A percentile compares a stretch with the other conserved stretches of the same genome.
Evolutionary conservation across 2,888 invertebrate genomes (phyloP).

Genomic region (Cephus sareptanus): DNA sequence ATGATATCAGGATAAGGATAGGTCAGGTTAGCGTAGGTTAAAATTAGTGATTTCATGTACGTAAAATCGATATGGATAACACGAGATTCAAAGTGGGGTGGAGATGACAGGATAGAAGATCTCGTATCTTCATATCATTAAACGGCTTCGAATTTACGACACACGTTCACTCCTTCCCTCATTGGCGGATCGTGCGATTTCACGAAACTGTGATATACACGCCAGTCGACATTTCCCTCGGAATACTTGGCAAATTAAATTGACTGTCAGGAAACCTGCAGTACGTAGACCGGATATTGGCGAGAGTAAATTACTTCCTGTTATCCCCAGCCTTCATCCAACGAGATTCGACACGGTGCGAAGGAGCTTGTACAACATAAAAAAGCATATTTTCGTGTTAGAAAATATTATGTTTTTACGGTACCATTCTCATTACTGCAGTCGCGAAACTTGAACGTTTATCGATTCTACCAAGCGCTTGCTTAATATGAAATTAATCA

Average conservation of each 20-base stretch:
- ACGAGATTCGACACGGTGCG: neutral
- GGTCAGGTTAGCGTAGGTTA: neutral
- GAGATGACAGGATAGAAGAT: too few relatives aligned
- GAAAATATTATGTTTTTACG: neutral
- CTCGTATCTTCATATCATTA: neutral
- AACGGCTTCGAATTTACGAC: neutral
- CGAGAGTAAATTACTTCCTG: constrained; percentile 37
- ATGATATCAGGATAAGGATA: neutral
- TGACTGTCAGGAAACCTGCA: constrained; percentile 15
- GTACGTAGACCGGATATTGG: constrained; percentile 27
- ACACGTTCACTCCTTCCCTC: neutral
- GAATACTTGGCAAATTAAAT: constrained; percentile 24
- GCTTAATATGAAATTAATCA: neutral
- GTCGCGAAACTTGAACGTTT: neutral
- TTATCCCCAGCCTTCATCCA: constrained; percentile 2
- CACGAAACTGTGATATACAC: neutral
- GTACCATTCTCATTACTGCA: neutral
- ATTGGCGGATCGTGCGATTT: neutral
- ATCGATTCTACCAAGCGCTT: neutral
- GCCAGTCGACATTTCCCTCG: constrained; percentile 5
- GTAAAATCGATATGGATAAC: neutral
- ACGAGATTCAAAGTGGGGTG: neutral
- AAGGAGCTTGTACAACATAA: neutral
- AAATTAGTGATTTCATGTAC: neutral
- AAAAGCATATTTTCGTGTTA: neutral